These are phyloP conservation scores for Machimus atricapillus DNA, from an alignment of 2,888 invertebrate genomes.

Conservation along the genomic window DNA sequence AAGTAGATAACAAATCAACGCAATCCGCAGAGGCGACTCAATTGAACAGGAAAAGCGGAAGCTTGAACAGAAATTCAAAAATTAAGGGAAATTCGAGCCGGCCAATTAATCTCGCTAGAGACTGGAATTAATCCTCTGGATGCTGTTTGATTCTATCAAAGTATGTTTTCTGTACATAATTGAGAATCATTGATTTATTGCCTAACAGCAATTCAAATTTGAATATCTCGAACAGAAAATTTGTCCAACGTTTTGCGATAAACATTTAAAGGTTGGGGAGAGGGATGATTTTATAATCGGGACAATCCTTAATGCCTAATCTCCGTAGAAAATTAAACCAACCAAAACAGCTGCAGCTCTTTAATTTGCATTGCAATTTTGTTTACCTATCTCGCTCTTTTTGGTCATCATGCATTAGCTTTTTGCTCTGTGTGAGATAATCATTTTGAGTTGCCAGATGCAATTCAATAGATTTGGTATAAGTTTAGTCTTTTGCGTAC, in stretches of 20 bases:
- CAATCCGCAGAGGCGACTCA: constrained; percentile 18
- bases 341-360: too few relatives aligned
- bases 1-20: constrained; percentile 63
- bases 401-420: too few relatives aligned
- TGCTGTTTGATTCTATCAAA: background rate
- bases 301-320: too few relatives aligned
- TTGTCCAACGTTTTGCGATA: background rate
- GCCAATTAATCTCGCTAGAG: background rate
- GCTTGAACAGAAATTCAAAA: background rate
- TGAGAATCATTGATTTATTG: background rate
- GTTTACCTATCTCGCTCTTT: too few relatives aligned
- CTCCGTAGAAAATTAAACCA: too few relatives aligned
- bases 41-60: background rate
- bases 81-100: background rate
- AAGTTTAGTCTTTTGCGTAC: too few relatives aligned
- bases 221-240: background rate
- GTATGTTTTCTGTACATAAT: background rate
- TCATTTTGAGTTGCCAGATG: too few relatives aligned
- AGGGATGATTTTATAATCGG: too few relatives aligned
- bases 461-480: too few relatives aligned
- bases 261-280: too few relatives aligned
- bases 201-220: background rate
- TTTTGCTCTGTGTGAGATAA: too few relatives aligned
- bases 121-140: background rate
- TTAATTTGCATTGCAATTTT: too few relatives aligned